Evolutionary conservation across 2,888 invertebrate species (phyloP).

Genomic region (Leucania comma): DNA sequence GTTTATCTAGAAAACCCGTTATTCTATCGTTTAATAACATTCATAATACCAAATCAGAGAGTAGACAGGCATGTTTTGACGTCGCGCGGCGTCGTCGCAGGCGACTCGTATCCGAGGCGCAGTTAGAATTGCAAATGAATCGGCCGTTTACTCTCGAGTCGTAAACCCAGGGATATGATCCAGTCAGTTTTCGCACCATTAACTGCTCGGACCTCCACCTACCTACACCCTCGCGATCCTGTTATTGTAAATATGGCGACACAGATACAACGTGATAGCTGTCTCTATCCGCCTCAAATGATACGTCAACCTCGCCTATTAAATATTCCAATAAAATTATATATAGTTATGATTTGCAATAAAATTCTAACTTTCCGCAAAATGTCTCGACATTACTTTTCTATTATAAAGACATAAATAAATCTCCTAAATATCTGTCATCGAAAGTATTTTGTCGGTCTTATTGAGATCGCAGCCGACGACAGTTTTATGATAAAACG

Average conservation of each 20-base stretch:
- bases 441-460: slow-evolving; percentile 49
- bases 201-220: slow-evolving; percentile 85
- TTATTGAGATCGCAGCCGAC: slow-evolving; percentile 57
- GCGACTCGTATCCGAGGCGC: slow-evolving; percentile 80
- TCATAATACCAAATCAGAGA: slow-evolving; percentile 61
- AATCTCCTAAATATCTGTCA: slow-evolving; percentile 56
- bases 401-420: slow-evolving; percentile 49
- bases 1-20: slow-evolving; percentile 47
- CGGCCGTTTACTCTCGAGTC: slow-evolving; percentile 88
- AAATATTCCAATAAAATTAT: slow-evolving; percentile 29
- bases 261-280: slow-evolving; percentile 44
- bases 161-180: slow-evolving; percentile 90
- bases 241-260: slow-evolving; percentile 82
- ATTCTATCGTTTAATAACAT: slow-evolving; percentile 58
- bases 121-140: slow-evolving; percentile 91
- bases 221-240: slow-evolving; percentile 78
- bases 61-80: slow-evolving; percentile 62
- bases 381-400: slow-evolving; percentile 23
- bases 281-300: slow-evolving; percentile 20
- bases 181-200: slow-evolving; percentile 90
- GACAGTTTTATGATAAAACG: slow-evolving; percentile 65
- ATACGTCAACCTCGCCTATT: slow-evolving; percentile 10
- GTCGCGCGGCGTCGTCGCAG: slow-evolving; percentile 55
- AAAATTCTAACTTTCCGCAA: slow-evolving; percentile 27
- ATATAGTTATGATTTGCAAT: slow-evolving; percentile 33